A percentile compares a stretch with the other conserved stretches of the same genome.
Conservation (phyloP, 2,888 invertebrate species). For the Ecdyonurus torrentis region DNA sequence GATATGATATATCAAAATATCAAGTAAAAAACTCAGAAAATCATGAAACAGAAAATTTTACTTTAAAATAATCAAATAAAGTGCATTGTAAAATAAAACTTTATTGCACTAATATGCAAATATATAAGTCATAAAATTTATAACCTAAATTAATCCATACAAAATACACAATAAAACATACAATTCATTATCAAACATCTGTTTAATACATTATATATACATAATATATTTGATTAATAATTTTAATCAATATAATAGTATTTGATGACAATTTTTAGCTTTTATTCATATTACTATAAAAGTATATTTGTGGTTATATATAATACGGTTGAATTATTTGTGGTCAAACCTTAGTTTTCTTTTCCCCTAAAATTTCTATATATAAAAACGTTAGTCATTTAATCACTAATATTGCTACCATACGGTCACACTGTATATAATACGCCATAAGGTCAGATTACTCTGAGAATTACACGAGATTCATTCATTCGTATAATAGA, state of each 20-base stretch:
- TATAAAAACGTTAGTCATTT: background rate
- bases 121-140: too few relatives aligned
- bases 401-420: background rate
- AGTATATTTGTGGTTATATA: background rate
- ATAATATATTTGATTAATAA: background rate
- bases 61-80: too few relatives aligned
- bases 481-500: background rate
- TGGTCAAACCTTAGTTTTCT: background rate
- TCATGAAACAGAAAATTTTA: too few relatives aligned
- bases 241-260: background rate
- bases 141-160: too few relatives aligned
- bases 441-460: background rate
- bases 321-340: background rate
- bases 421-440: background rate
- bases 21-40: too few relatives aligned
- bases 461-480: background rate
- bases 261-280: background rate
- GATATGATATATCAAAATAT: too few relatives aligned
- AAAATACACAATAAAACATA: too few relatives aligned
- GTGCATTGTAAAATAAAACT: too few relatives aligned
- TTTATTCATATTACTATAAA: background rate
- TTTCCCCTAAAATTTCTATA: background rate
- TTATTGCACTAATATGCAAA: too few relatives aligned
- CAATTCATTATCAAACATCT: too few relatives aligned
- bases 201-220: background rate